Evolutionary conservation across 2,888 invertebrate species (phyloP), one percentile per base, ranked within the genome.

Genomic region (Charanyca ferruginea): DNA sequence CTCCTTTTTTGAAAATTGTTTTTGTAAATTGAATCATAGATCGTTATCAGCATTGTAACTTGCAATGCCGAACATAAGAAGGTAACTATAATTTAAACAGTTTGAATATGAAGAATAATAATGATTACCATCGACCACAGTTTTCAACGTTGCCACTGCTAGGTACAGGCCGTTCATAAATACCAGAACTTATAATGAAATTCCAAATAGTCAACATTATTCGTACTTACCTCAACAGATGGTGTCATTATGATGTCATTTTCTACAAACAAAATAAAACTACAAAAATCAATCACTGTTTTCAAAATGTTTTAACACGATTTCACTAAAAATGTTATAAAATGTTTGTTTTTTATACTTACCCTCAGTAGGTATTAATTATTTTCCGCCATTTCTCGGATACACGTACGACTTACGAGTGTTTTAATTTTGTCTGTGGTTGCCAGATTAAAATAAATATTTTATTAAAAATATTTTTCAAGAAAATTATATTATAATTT

Each of bases 171-270:
- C 11, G 2, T 32, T 38, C 4, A 48, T 25, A 25, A 13, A 23
- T 16, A 23, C 9, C 11, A 32, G 32, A 11, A 11, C 9, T 32
- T 2, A 32, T 11, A 11, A 9, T 16, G 5, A 13, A 38, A 38
- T n/a, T n/a, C 13, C 13, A 16, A 13, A 16, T 16, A 38, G 16
- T 16, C 4, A 13, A 38, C 13, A 3, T 38, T 16, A 48, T 22
- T n/a, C 16, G 18, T 25, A 77, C 81, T 81, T 13, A 81, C 81
- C 73, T 81, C 81, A 48, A 77, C 70, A 22, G 81, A 38, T 8
- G 63, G 62, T 65, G 57, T 81, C 81, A 81, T 81, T 48, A 13
- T 79, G 23, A 58, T 41, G 28, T 72, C 79, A 81, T 79, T 48
- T 52, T 57, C 28, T 1, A 7, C 11, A 1, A 58, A 22, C 16